Evolutionary conservation across 2,113 vertebrate genomes (phyloP), one percentile per base, ranked within the genome.

Genomic region (Egretta garzetta): DNA sequence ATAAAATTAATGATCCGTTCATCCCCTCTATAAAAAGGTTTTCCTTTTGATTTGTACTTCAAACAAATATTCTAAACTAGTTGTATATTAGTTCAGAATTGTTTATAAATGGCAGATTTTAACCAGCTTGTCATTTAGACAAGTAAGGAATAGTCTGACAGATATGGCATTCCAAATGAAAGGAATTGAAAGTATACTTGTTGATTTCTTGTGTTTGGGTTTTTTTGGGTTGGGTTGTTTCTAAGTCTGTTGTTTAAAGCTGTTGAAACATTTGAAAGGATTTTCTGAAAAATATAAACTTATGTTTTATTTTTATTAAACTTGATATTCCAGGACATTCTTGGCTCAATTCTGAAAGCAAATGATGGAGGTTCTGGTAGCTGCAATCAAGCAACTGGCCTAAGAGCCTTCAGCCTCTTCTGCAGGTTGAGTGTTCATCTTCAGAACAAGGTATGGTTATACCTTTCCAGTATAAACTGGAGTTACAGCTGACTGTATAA

Each of bases 341-440:
- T 99, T 80, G 97, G 95, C 45, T 95, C 94, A 5, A 73, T 98
- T 82, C 95, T 99, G 88, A 98, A 94, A 94, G 96, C 89, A 50
- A 45, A 95, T 18, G 80, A 94, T 58, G 71, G 72, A 32, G 94
- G 82, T 26, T 92, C 93, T 53, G 74, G 52, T 13, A 67, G 50
- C 50, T 97, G 98, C 41, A 92, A 55, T 26, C 96, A 98, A 88
- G 96, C 98, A 21, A 97, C 98, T 0, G 98, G 98, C 4, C 94
- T 99, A 77, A 98, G 97, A 77, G 99, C 98, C 60, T 99, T 99
- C 73, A 93, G 88, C 66, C 98, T 98, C 17, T 98, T 99, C 60
- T 98, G 98, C 28, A 98, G 99, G 8, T 98, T 99, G 62, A 94
- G 95, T 27, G 91, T 99, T 79, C 99, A 99, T 93, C 98, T 99